Evolutionary conservation across 1,140 invertebrate species (phyloP), one percentile per base, ranked within the genome.

Genomic region (Cydia amplana): DNA sequence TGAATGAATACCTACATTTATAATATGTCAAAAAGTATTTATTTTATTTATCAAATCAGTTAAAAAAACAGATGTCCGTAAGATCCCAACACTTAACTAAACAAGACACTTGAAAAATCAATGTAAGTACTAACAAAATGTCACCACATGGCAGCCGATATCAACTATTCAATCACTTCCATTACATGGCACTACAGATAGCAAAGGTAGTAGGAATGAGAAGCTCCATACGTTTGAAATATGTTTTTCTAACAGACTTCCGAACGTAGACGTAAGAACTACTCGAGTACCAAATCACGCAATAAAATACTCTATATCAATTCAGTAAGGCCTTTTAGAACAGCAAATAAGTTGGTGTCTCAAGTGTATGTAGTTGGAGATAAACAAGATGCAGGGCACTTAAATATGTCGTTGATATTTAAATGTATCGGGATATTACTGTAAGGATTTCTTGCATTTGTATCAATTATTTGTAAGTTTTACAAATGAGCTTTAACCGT

Each of bases 341-440:
- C 16, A 55, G 51, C n/a, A 55, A 55, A 18, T 55, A 18, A 18
- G 14, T 18, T 55, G 18, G 6, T 55, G 64, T 10, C 64, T 67
- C 64, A 32, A 67, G 28, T 67, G 64, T 32, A 67, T 18, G 32
- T 32, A 25, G 25, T 46, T 46, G 60, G 20, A 64, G 60, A 64
- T 67, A 75, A 75, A 40, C 40, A 20, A 72, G 23, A 67, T 36
- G n/a, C 18, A 28, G 36, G 10, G 14, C 64, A 75, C 43, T 67
- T 73, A 46, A 28, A 46, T 49, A 49, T 32, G 32, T 36, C 32
- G 32, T 36, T 7, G 32, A 36, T 36, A 36, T 36, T 36, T 36
- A 36, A 36, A 36, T 36, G 32, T 36, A 36, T 36, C 32, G 32
- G 32, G 32, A 36, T 7, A 9, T 36, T 36, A 36, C 32, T 36